These are phyloP conservation scores for Aphelocoma coerulescens DNA, from an alignment of 2,113 vertebrate species.

Conservation along the genomic window DNA sequence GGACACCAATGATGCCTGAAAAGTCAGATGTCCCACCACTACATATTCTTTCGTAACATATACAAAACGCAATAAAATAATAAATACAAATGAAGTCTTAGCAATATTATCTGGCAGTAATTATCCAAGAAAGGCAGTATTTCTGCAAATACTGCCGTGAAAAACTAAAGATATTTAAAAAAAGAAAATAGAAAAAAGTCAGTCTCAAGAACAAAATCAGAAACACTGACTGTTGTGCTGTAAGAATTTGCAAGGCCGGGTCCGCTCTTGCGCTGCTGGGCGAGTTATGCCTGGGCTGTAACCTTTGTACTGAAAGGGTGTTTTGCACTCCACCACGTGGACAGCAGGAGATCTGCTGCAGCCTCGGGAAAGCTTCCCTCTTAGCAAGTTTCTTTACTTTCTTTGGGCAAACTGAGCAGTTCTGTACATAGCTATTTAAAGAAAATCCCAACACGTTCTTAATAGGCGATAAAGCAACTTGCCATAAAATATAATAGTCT, in stretches of 20 bases:
- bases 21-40: not conserved
- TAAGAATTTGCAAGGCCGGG: not conserved
- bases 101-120: not conserved
- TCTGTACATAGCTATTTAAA: not conserved
- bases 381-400: not conserved
- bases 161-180: not conserved
- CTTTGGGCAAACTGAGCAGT: not conserved
- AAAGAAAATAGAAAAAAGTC: not conserved
- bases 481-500: not conserved
- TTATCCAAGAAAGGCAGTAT: not conserved
- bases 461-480: not conserved
- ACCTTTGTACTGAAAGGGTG: not conserved
- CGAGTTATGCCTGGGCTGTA: not conserved
- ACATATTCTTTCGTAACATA: not conserved
- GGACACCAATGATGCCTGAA: not conserved
- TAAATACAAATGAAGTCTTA: not conserved
- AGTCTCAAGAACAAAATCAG: not conserved
- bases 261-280: not conserved
- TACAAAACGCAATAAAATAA: not conserved
- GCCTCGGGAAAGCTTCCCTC: not conserved
- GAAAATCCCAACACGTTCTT: not conserved
- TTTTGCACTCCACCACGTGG: slow-evolving; percentile 35
- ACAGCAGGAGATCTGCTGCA: not conserved
- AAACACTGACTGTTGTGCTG: not conserved
- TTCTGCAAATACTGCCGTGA: not conserved